phyloP scores from a whole-genome alignment of 2,113 vertebrate genomes.

The Psilopsiagon aymara region DNA sequence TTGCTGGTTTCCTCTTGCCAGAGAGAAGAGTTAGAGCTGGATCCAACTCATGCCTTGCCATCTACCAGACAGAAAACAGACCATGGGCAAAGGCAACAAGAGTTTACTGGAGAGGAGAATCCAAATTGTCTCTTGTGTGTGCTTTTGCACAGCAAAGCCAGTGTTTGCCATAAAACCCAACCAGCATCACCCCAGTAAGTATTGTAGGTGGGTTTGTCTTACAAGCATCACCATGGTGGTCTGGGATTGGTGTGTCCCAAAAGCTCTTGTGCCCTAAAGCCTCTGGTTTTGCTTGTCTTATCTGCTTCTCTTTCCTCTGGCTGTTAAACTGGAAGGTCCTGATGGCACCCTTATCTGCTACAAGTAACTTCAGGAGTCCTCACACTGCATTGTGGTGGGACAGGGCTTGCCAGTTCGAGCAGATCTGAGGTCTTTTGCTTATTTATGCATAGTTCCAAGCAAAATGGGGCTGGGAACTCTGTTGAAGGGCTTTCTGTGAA shows the following conservation, averaged over 20 bases:
- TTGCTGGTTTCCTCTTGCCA: neutral
- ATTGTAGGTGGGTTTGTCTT: neutral
- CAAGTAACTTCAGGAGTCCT: neutral
- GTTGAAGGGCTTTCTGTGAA: neutral
- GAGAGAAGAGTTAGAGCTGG: neutral
- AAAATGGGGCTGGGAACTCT: neutral
- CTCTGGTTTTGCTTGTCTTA: accelerated
- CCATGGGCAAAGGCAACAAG: neutral
- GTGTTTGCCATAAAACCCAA: neutral
- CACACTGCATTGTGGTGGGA: accelerated
- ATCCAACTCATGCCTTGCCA: neutral
- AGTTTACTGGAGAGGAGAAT: neutral
- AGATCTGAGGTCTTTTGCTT: neutral
- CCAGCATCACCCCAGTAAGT: neutral
- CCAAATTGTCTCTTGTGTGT: neutral
- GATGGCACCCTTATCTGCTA: too few species aligned
- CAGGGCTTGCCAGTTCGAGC: neutral
- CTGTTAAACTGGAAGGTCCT: neutral
- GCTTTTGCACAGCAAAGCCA: neutral
- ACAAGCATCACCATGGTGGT: neutral
- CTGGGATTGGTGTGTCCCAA: neutral
- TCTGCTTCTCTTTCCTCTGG: neutral
- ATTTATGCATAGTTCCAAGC: neutral
- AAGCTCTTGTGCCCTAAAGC: neutral
- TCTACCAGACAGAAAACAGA: neutral